phyloP scores from a whole-genome alignment of 2,888 invertebrate genomes.

The Tipula helvola region DNA sequence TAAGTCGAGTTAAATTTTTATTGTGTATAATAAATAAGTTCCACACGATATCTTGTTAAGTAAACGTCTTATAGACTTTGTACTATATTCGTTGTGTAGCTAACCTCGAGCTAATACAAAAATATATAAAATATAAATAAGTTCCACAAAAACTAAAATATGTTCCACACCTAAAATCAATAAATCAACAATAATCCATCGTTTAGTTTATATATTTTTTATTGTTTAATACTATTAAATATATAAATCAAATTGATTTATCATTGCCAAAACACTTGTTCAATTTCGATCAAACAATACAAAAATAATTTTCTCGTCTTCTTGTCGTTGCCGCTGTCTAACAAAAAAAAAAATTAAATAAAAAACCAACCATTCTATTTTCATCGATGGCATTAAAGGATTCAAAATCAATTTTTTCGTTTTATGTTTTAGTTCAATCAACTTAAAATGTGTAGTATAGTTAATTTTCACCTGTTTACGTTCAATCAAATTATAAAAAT shows the following conservation, averaged over 20 bases:
- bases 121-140: background rate
- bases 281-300: background rate
- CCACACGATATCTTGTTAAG: background rate
- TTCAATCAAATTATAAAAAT: background rate
- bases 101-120: background rate
- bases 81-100: background rate
- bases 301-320: background rate
- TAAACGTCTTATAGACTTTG: background rate
- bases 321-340: background rate
- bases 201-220: background rate
- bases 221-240: background rate
- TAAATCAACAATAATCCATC: background rate
- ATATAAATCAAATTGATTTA: background rate
- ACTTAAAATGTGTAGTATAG: background rate
- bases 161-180: background rate
- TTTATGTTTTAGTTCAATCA: slow-evolving; percentile 4
- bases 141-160: background rate
- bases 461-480: background rate
- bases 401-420: slow-evolving; percentile 4
- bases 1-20: slow-evolving; percentile 39
- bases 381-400: slow-evolving; percentile 4
- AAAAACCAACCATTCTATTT: background rate
- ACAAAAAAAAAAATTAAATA: background rate
- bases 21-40: background rate
- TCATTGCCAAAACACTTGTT: background rate